Evolutionary conservation across 2,797 vertebrate species (phyloP).

Genomic region (Chaetophractus vellerosus): DNA sequence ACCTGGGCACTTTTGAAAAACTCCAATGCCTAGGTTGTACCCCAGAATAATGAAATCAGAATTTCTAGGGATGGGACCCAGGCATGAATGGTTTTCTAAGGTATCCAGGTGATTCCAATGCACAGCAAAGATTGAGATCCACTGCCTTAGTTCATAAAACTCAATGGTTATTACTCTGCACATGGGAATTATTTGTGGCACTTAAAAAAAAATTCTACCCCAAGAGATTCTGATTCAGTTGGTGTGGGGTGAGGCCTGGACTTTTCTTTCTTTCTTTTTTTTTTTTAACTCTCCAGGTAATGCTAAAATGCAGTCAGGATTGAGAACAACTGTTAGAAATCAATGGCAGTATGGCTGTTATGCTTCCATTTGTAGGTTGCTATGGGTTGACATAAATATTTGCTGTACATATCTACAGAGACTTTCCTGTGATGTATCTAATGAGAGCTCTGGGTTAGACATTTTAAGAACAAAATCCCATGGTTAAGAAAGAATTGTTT

Average conservation of each 20-base stretch:
- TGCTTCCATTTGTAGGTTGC: not conserved
- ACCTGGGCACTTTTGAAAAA: constrained; percentile 17
- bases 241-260: not conserved
- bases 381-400: not conserved
- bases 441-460: not conserved
- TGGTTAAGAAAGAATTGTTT: not conserved
- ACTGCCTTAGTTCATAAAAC: not conserved
- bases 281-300: not conserved
- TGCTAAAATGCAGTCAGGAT: constrained; percentile 24
- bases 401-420: not conserved
- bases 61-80: not conserved
- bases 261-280: not conserved
- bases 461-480: not conserved
- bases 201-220: not conserved
- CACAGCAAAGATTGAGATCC: not conserved
- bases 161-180: not conserved
- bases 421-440: not conserved
- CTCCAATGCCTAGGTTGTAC: not conserved
- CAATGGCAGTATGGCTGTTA: not conserved
- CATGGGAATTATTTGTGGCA: not conserved
- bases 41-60: not conserved
- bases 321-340: not conserved
- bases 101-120: not conserved
- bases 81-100: not conserved
- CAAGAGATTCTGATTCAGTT: not conserved